phyloP scores from a whole-genome alignment of 2,113 vertebrate genomes.

The Crocuta crocuta region DNA sequence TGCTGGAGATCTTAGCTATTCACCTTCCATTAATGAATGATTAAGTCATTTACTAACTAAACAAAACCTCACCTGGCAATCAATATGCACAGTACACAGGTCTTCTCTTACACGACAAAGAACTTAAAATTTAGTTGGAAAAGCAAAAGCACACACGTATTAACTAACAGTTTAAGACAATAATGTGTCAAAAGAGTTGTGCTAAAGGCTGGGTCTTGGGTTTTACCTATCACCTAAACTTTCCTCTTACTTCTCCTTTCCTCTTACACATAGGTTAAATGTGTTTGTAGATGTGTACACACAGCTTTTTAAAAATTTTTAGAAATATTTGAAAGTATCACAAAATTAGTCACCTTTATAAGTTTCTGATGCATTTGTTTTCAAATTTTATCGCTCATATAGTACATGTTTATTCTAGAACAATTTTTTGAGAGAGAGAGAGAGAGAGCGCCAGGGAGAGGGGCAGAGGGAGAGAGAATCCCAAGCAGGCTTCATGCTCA shows the following conservation, averaged over 20 bases:
- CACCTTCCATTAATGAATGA: neutral
- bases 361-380: neutral
- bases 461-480: too few species aligned
- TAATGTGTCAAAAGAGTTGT: neutral
- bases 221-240: neutral
- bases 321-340: neutral
- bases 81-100: neutral
- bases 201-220: neutral
- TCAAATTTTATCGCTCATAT: neutral
- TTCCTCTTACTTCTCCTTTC: neutral
- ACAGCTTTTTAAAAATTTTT: neutral
- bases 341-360: constrained; percentile 42
- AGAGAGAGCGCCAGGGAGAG: too few species aligned
- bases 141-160: neutral
- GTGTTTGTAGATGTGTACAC: neutral
- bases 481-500: too few species aligned
- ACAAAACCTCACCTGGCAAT: neutral
- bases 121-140: constrained; percentile 36
- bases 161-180: neutral
- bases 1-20: neutral
- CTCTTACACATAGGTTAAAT: neutral
- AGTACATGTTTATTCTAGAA: neutral
- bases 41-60: neutral
- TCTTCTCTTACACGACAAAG: neutral
- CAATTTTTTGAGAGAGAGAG: neutral